Conservation (phyloP, 2,888 invertebrate species). For the Hetaerina titia region DNA sequence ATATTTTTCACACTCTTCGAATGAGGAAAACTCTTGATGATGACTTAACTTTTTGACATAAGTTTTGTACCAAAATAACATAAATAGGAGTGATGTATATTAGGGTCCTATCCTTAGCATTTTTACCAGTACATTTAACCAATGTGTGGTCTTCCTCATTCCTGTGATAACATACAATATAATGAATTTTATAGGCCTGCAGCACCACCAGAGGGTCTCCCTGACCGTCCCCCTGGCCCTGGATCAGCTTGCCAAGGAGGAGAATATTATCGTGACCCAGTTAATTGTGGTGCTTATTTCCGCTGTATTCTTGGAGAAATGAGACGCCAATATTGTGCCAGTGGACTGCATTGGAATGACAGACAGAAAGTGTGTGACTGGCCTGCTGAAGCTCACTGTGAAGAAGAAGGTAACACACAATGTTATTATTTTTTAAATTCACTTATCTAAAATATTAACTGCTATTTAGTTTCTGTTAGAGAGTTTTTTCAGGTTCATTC, state of each 20-base stretch:
- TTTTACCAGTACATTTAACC: no score
- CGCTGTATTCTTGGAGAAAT: conserved; percentile 87
- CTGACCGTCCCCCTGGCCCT: conserved; percentile 76
- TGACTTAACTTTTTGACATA: no score
- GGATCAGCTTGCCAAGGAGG: conserved; percentile 77
- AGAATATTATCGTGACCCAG: conserved; percentile 81
- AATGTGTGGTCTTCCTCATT: no score
- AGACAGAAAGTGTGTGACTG: conserved; percentile 86
- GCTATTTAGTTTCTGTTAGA: background rate
- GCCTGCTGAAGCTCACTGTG: conserved; percentile 87
- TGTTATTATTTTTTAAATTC: background rate
- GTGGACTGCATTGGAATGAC: conserved; percentile 89
- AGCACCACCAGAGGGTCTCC: conserved; percentile 76
- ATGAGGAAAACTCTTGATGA: no score
- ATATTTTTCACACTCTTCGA: no score
- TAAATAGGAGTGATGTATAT: no score
- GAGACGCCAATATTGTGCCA: conserved; percentile 86
- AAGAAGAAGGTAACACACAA: conserved; percentile 71
- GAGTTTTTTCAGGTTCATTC: no score
- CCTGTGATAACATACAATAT: no score
- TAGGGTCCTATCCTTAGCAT: no score
- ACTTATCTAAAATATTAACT: background rate
- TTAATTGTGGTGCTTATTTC: conserved; percentile 87
- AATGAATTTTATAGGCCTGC: background rate
- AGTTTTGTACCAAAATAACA: no score